These are phyloP conservation scores for Tetragonula clypearis DNA, from an alignment of 1,140 invertebrate species.

Conservation along the genomic window DNA sequence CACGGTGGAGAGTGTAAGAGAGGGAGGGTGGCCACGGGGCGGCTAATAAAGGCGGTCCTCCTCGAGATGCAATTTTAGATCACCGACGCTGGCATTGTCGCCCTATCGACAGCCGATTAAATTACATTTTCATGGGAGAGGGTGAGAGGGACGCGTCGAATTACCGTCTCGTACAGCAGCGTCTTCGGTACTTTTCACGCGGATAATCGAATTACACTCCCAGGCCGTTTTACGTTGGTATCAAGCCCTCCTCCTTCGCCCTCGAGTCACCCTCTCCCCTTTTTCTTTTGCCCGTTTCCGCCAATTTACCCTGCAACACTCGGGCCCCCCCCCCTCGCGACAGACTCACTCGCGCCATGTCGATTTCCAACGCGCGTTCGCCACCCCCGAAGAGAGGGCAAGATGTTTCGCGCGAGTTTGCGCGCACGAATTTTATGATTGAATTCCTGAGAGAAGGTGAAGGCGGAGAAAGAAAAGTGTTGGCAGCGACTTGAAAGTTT, in stretches of 20 bases:
- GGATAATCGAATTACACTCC: constrained; percentile 57
- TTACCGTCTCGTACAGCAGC: constrained; percentile 58
- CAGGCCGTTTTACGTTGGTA: constrained; percentile 11
- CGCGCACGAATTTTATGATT: neutral
- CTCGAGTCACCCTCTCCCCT: too few relatives aligned
- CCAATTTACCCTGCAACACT: neutral
- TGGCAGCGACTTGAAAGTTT: neutral
- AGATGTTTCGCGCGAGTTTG: constrained; percentile 35
- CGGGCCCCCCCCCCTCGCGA: too few relatives aligned
- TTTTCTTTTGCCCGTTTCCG: neutral
- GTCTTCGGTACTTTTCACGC: constrained; percentile 55
- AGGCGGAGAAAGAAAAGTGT: neutral
- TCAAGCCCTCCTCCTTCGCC: neutral
- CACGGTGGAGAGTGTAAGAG: neutral
- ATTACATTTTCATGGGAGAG: constrained; percentile 54
- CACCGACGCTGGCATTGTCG: constrained; percentile 55
- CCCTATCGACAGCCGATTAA: constrained; percentile 64
- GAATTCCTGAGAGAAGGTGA: neutral
- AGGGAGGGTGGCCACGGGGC: neutral
- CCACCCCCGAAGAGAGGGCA: too few relatives aligned
- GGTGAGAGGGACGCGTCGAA: constrained; percentile 44
- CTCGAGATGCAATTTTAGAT: constrained; percentile 64
- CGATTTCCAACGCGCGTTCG: constrained; percentile 13
- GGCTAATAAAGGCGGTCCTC: constrained; percentile 32
- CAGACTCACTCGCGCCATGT: neutral